Conservation (phyloP, 2,888 invertebrate species). For the Gibbula magus region DNA sequence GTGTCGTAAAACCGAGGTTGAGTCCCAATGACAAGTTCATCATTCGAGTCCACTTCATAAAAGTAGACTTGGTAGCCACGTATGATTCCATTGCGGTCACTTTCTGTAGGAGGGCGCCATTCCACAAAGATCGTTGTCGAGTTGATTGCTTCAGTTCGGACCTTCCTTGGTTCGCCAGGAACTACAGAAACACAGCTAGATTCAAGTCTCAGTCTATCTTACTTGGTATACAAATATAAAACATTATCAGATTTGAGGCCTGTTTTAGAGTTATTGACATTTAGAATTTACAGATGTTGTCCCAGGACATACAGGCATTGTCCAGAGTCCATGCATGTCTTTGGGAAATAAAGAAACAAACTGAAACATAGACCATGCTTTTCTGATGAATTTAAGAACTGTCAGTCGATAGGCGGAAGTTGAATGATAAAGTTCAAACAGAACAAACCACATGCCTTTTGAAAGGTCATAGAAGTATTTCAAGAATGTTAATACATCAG, state of each 20-base stretch:
- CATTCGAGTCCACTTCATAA: slow-evolving; percentile 55
- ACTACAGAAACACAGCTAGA: slow-evolving; percentile 80
- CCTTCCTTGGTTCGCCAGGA: slow-evolving; percentile 96
- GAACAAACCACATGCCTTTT: not conserved
- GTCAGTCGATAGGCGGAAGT: not conserved
- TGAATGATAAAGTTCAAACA: not conserved
- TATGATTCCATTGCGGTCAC: slow-evolving; percentile 94
- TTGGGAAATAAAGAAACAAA: slow-evolving; percentile 1
- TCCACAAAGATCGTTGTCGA: slow-evolving; percentile 95
- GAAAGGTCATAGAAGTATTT: not conserved
- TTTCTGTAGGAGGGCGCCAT: slow-evolving; percentile 96
- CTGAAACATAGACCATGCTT: slow-evolving; percentile 18
- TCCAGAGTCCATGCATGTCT: slow-evolving; percentile 6
- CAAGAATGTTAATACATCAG: no score
- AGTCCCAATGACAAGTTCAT: slow-evolving; percentile 48
- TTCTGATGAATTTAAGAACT: not conserved
- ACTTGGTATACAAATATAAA: not conserved
- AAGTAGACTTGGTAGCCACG: slow-evolving; percentile 89
- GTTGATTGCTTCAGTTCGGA: slow-evolving; percentile 90
- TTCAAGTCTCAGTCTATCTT: not conserved
- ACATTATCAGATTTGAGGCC: not conserved
- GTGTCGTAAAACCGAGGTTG: slow-evolving; percentile 82
- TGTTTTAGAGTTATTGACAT: not conserved
- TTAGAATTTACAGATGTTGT: no score
- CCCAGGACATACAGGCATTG: not conserved